phyloP scores from a whole-genome alignment of 2,113 vertebrate genomes.

The Pygoscelis adeliae region DNA sequence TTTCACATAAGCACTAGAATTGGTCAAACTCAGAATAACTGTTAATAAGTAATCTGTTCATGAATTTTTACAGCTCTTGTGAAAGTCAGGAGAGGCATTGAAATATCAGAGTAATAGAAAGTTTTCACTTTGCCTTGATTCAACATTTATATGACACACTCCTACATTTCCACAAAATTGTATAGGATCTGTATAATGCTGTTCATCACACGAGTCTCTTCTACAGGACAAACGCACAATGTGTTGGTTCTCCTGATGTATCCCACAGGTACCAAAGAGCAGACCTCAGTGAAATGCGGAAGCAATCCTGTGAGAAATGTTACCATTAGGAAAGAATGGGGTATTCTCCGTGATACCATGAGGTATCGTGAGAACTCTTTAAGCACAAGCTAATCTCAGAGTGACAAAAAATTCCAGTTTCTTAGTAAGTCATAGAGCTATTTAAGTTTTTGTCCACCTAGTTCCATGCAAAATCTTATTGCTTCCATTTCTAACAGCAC shows the following conservation, averaged over 20 bases:
- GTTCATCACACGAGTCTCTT: neutral
- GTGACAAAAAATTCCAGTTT: neutral
- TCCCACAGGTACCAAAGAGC: neutral
- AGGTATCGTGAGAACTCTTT: neutral
- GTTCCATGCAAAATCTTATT: neutral
- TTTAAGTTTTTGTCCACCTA: neutral
- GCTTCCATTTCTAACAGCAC: neutral
- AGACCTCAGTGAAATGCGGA: neutral
- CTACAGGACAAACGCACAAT: neutral
- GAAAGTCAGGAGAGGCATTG: neutral
- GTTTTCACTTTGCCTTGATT: neutral
- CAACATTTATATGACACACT: fast-evolving
- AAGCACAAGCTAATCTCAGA: neutral
- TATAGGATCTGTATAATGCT: neutral
- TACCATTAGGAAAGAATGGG: neutral
- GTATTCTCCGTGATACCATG: neutral
- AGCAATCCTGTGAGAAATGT: neutral
- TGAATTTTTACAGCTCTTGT: neutral
- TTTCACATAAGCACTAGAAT: neutral
- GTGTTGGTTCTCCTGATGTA: neutral
- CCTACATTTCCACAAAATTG: neutral
- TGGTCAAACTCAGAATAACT: neutral
- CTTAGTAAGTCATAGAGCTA: neutral
- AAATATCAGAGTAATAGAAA: neutral
- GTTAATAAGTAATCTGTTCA: neutral